A percentile compares a stretch with the other conserved stretches of the same genome.
phyloP scores from a whole-genome alignment of 92 coral and sea anemone genomes.

The Epizoanthus fatuus region DNA sequence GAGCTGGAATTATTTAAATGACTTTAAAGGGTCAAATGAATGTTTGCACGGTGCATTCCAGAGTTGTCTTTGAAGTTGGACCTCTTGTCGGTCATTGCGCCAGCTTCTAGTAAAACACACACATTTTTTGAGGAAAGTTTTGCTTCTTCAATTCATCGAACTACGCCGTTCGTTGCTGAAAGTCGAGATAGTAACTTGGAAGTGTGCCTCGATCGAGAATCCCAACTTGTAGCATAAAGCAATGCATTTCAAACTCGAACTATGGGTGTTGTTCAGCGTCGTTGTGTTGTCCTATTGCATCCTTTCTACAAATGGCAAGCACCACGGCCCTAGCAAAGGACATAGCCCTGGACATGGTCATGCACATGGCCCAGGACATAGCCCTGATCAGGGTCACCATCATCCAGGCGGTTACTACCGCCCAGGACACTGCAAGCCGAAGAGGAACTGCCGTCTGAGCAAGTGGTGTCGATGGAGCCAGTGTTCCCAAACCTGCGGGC shows the following conservation, averaged over 20 bases:
- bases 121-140: not conserved
- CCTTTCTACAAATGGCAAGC: not conserved
- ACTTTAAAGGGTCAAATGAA: conserved; percentile 1
- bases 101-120: not conserved
- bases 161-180: not conserved
- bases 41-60: conserved; percentile 25
- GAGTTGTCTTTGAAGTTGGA: not conserved
- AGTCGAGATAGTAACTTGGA: not conserved
- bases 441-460: conserved; percentile 31
- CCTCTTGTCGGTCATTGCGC: not conserved
- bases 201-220: not conserved
- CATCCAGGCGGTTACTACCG: not conserved
- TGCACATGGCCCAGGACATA: not conserved
- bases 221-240: not conserved
- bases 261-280: not conserved
- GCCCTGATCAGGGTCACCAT: not conserved
- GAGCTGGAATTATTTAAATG: conserved; percentile 16
- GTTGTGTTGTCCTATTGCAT: not conserved
- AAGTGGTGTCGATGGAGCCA: conserved; percentile 25
- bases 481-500: conserved; percentile 31
- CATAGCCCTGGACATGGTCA: not conserved
- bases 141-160: conserved; percentile 1
- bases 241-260: conserved; percentile 9
- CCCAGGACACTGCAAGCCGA: conserved; percentile 11
- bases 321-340: not conserved